Base-by-base conservation (phyloP, 92 coral and sea anemone genomes). In the Epizoanthus rinbou region DNA sequence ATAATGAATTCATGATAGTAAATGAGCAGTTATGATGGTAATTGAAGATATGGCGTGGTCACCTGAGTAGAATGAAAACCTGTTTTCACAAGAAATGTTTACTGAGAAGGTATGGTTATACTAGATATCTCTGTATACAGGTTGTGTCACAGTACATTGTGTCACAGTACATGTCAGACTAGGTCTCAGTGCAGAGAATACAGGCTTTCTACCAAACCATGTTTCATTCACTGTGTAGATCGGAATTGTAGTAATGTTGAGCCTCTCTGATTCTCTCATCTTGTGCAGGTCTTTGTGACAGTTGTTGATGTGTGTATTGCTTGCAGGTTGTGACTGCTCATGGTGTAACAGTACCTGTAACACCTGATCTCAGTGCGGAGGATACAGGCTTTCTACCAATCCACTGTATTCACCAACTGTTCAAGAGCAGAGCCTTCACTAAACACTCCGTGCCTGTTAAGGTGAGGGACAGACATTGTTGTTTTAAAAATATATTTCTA, bases 381-480 rank as follows among this genome's bases (percentile, higher is more conserved):
- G 94, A 91, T 85, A 62, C 91, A 15, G 98, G 98, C 25, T 95
- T 95, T 74, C 94, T 95, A 17, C 98, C 98, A 19, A 91, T 95
- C 63, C 98, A 95, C 84, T 95, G 98, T 71, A 90, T 95, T 71
- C 97, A 95, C 67, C 98, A 95, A 74, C 88, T 95, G 75, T 91
- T 95, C 11, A 92, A 89, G 80, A 89, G 95, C 16, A 85, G 98
- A 83, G 93, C 98, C 11, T 95, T 95, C 79, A 93, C 98, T 33
- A 95, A 93, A 73, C 98, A 95, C 76, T 89, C 97, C 2, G 98
- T 95, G 6, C 89, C 94, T 64, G 98, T 95, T 56, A 95, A 93
- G 96, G 98, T 95, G 57, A 23, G 86, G n/a, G 54, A 50, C 54
- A 9, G 15, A 50, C 2, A 11, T 15, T 7, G n/a, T 37, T 37